A percentile compares a stretch with the other conserved stretches of the same genome.
These are phyloP conservation scores for Mola mola DNA, from an alignment of 2,113 vertebrate species.

Conservation along the genomic window DNA sequence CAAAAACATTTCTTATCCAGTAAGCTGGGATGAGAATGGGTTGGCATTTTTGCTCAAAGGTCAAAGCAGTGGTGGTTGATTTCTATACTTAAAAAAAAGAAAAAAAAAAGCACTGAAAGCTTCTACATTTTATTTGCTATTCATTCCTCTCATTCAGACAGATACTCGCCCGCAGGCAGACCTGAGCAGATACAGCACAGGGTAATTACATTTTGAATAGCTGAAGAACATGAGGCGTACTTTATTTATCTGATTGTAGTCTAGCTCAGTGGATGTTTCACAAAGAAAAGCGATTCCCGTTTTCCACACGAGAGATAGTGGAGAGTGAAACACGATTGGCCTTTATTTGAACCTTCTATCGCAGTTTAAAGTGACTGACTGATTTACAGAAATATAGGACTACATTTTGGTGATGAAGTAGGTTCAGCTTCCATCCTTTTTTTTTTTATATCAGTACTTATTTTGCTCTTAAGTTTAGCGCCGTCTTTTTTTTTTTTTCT, in stretches of 20 bases:
- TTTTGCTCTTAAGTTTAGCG: no score
- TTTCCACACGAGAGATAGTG: no score
- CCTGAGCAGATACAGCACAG: conserved; percentile 26
- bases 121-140: conserved; percentile 30
- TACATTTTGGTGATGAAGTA: conserved; percentile 2
- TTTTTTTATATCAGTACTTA: no score
- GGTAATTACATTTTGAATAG: conserved; percentile 48
- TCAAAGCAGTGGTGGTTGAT: no score
- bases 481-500: no score
- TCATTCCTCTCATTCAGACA: conserved; percentile 21
- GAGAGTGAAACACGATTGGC: conserved; percentile 27
- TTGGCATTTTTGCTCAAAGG: no score
- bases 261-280: conserved; percentile 34
- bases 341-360: conserved; percentile 28
- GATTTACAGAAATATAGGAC: conserved; percentile 3
- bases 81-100: no score
- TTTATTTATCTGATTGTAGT: conserved; percentile 46
- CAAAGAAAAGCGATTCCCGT: conserved; percentile 21
- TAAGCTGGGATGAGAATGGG: no score
- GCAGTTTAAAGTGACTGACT: no score
- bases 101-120: no score
- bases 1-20: no score
- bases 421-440: no score
- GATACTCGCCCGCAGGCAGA: conserved; percentile 41
- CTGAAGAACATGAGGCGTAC: conserved; percentile 26